Conservation (phyloP, 2,113 vertebrate genomes). For the Pangasianodon hypophthalmus region DNA sequence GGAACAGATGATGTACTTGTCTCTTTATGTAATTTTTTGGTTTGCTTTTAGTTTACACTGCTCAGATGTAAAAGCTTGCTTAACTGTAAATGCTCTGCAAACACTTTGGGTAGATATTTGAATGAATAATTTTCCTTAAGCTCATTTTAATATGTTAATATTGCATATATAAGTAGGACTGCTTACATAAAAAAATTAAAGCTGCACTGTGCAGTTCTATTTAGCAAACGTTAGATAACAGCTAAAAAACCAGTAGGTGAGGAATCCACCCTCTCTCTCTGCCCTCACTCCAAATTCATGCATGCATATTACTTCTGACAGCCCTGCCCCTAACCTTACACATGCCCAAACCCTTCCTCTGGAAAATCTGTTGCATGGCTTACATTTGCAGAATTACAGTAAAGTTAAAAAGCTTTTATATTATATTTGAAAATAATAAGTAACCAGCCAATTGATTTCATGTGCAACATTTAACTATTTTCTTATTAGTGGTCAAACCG, state of each 20-base stretch:
- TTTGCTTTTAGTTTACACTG: slow-evolving; percentile 12
- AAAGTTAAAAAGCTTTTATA: neutral
- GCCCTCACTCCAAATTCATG: neutral
- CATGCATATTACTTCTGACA: neutral
- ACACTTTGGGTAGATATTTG: slow-evolving; percentile 15
- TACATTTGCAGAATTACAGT: neutral
- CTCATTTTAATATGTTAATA: neutral
- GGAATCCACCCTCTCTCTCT: neutral
- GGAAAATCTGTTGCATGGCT: neutral
- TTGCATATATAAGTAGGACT: neutral
- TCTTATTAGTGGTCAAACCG: no score
- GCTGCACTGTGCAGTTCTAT: slow-evolving; percentile 14
- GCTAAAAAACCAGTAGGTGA: neutral
- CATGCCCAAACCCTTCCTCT: neutral
- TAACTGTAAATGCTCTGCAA: slow-evolving; percentile 9
- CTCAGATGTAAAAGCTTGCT: slow-evolving; percentile 16
- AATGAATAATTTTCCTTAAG: slow-evolving; percentile 1
- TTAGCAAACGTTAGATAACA: neutral
- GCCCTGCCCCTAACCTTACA: neutral
- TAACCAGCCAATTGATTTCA: neutral
- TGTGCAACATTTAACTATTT: neutral
- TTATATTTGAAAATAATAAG: neutral
- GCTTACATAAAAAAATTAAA: slow-evolving; percentile 13
- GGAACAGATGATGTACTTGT: neutral
- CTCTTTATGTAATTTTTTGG: neutral